These are phyloP conservation scores for Eupsilia transversa DNA, from an alignment of 2,888 invertebrate species.

Conservation along the genomic window DNA sequence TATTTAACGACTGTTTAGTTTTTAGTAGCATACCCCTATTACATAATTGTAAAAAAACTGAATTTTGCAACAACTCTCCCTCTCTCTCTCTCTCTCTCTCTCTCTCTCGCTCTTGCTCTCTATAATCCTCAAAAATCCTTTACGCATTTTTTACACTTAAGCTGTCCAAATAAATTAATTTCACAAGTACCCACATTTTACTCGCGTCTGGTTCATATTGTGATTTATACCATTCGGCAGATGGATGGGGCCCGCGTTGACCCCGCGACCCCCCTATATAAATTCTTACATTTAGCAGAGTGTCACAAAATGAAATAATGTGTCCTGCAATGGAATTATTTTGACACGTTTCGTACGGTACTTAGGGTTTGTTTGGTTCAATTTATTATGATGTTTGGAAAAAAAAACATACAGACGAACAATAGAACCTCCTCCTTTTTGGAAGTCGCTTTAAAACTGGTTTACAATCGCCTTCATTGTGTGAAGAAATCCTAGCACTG, in stretches of 20 bases:
- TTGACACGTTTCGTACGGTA: constrained; percentile 73
- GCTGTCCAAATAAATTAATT: constrained; percentile 54
- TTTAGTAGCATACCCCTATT: no score
- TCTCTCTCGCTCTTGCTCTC: neutral
- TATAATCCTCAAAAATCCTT: constrained; percentile 28
- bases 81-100: neutral
- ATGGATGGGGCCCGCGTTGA: constrained; percentile 74
- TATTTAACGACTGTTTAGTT: no score
- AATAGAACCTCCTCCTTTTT: no score
- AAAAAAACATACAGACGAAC: no score
- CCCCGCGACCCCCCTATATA: constrained; percentile 78
- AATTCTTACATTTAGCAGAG: constrained; percentile 81
- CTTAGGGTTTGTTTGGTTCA: constrained; percentile 57
- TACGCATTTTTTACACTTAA: constrained; percentile 44
- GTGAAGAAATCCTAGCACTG: neutral
- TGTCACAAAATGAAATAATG: constrained; percentile 75
- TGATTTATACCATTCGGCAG: constrained; percentile 76
- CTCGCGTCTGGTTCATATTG: constrained; percentile 67
- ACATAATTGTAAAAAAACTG: neutral
- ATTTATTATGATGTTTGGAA: constrained; percentile 56
- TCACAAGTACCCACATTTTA: constrained; percentile 57
- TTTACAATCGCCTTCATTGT: neutral
- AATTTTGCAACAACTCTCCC: neutral
- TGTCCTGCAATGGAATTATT: constrained; percentile 77
- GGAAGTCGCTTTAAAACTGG: no score